phyloP scores from a whole-genome alignment of 2,113 vertebrate species.

The Brienomyrus brachyistius region DNA sequence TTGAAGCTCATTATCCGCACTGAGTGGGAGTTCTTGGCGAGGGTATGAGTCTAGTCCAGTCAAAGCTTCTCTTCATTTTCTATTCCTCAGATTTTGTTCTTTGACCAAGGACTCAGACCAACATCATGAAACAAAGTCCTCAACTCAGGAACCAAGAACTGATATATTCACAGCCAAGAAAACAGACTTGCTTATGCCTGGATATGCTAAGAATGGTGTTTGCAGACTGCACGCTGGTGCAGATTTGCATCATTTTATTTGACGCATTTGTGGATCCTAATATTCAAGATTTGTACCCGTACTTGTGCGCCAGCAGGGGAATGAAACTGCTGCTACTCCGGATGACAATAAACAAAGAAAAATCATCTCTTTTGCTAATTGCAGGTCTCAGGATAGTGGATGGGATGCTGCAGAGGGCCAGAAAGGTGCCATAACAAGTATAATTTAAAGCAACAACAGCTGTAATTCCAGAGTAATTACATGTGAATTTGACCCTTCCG shows the following conservation, averaged over 20 bases:
- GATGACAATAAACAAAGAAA: background rate
- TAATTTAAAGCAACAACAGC: conserved; percentile 27
- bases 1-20: conserved; percentile 30
- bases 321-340: background rate
- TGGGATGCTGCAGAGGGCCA: conserved; percentile 29
- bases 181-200: conserved; percentile 16
- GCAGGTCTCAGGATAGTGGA: conserved; percentile 24
- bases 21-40: conserved; percentile 39
- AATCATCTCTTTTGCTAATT: conserved; percentile 26
- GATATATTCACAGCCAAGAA: conserved; percentile 45
- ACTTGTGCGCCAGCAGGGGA: background rate
- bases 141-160: conserved; percentile 12
- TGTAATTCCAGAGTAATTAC: conserved; percentile 23
- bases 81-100: conserved; percentile 5
- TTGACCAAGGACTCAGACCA: background rate
- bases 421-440: conserved; percentile 28
- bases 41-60: conserved; percentile 14
- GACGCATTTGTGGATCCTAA: background rate
- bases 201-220: background rate
- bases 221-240: background rate
- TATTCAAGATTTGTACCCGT: background rate
- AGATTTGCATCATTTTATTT: background rate
- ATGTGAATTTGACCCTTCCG: conserved; percentile 24
- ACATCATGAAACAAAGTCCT: background rate
- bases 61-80: conserved; percentile 26